Conservation (phyloP, 2,888 invertebrate genomes). For the Vandiemenella viatica region DNA sequence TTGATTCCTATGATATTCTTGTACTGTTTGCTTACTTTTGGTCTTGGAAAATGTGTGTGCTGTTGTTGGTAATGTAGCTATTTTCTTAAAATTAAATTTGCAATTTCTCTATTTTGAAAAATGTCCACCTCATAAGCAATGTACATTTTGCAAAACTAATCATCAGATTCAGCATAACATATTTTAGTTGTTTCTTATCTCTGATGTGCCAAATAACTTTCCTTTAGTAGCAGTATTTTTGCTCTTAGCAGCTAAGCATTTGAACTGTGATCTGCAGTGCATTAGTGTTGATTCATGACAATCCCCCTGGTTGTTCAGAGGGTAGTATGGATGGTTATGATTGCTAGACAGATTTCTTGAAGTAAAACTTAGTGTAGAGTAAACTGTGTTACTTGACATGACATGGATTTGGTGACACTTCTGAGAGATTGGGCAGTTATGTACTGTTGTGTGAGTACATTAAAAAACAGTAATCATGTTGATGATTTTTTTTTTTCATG, state of each 20-base stretch:
- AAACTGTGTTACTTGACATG: no score
- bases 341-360: no score
- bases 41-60: no score
- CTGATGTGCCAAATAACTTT: constrained; percentile 10
- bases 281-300: constrained; percentile 8
- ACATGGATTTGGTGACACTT: no score
- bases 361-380: no score
- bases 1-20: neutral
- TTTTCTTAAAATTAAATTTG: neutral
- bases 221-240: constrained; percentile 3
- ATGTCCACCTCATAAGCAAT: neutral
- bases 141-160: neutral
- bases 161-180: neutral
- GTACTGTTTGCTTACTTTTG: neutral
- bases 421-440: no score
- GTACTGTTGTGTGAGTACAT: no score
- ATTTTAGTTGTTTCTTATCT: constrained; percentile 1
- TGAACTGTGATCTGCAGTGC: constrained; percentile 10
- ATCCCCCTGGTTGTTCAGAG: constrained; percentile 4
- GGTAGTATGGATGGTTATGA: no score
- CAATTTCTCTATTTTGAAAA: neutral
- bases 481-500: no score
- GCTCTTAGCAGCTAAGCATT: constrained; percentile 10
- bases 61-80: no score
- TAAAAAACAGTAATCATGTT: no score